Conservation (phyloP, 2,113 vertebrate species). For the Sylvia atricapilla region DNA sequence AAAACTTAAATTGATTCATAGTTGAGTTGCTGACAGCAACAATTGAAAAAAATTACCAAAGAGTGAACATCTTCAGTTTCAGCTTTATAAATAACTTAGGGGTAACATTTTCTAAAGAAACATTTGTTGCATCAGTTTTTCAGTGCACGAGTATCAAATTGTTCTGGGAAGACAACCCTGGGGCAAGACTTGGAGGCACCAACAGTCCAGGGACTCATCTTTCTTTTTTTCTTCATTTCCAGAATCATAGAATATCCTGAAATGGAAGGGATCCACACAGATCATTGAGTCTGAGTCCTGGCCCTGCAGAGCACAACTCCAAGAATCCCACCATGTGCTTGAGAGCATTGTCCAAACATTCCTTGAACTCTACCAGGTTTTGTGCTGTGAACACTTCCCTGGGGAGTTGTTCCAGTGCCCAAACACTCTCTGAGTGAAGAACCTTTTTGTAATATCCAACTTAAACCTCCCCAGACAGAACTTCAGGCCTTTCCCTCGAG, state of each 20-base stretch:
- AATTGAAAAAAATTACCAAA: not conserved
- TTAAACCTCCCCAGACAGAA: not conserved
- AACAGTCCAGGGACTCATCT: not conserved
- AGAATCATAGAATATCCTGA: not conserved
- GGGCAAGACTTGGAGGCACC: not conserved
- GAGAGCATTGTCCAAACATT: not conserved
- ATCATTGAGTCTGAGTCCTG: not conserved
- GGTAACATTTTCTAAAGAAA: not conserved
- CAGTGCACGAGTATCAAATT: not conserved
- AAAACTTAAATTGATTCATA: not conserved
- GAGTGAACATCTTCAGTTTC: not conserved
- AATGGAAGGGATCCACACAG: not conserved
- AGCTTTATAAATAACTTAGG: not conserved
- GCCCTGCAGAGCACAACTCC: not conserved
- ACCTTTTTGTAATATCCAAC: accelerated
- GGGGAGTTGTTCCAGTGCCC: not conserved
- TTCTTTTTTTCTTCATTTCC: not conserved
- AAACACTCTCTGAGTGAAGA: not conserved
- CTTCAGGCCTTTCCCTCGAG: accelerated
- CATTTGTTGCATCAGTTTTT: not conserved
- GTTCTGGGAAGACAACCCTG: not conserved
- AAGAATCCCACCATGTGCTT: not conserved
- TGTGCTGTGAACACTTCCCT: not conserved
- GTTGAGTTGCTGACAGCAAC: not conserved
- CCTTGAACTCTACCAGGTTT: not conserved